Base-by-base conservation (phyloP, 1,140 invertebrate species). In the Macrostomum lignano region DNA sequence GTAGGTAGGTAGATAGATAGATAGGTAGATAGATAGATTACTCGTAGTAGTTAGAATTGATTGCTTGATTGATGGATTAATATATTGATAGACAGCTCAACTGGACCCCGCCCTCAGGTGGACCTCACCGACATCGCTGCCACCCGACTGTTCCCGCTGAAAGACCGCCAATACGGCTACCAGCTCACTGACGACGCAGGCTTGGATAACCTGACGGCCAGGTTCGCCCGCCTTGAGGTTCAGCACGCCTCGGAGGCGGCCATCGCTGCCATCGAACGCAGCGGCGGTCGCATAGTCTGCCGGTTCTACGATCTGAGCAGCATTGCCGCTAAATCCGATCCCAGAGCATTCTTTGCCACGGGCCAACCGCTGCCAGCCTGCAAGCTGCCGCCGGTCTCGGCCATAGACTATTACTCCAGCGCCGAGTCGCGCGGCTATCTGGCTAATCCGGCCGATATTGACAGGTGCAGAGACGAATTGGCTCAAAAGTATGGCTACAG, bases 221-320 rank as follows among this genome's bases (percentile, higher is more conserved):
- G 77, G 13, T 82, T 82, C 64, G 59, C 98, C 2, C 86, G 93
- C 48, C 72, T 98, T 45, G 91, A 98, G 66, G 81, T 96, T 2
- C 91, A 98, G 48, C 84, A 79, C 71, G 72, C 81, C 0, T 68
- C 62, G 44, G 84, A 96, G 55, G 61, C 67, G 23, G 74, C 77
- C 0, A 96, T 98, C 46, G 82, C 88, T 17, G 81, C 88, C 2
- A 68, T 98, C 40, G 91, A 98, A 55, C 70, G 63, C 47, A 73
- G 73, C 60, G 91, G 91, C 17, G 88, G 91, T 25, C 67, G 71
- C 14, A 88, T 98, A 37, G 84, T 74, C 7, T 86, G 77, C 17
- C 71, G 82, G 6, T 98, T 74, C 61, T 98, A 78, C 55, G 86
- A 96, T 55, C 57, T 68, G 14, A 58, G 69, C 25, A 68, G 68